Conservation (phyloP, 2,888 invertebrate species). For the Eilema caniola region DNA sequence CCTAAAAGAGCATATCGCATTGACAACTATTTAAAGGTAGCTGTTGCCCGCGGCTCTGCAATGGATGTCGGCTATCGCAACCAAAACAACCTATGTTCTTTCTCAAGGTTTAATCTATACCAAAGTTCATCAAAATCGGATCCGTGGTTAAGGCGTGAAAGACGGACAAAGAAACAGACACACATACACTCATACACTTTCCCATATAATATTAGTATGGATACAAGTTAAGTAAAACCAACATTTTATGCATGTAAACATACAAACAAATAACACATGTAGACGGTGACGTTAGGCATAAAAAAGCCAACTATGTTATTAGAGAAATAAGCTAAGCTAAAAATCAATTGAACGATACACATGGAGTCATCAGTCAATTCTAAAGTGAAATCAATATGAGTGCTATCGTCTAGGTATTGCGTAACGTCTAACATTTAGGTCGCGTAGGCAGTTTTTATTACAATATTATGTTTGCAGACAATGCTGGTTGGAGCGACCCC, state of each 20-base stretch:
- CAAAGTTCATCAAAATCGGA: no score
- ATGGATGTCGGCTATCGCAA: no score
- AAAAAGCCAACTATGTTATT: not conserved
- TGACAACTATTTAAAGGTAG: not conserved
- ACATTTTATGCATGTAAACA: no score
- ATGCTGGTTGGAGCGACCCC: slow-evolving; percentile 64
- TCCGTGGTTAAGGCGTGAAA: no score
- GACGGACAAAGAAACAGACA: no score
- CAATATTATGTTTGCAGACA: slow-evolving; percentile 65
- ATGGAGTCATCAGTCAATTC: slow-evolving; percentile 4
- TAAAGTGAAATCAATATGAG: slow-evolving; percentile 44
- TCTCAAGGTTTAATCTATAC: no score
- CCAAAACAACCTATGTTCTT: no score
- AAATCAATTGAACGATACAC: not conserved
- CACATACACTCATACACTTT: no score
- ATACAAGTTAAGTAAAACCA: no score
- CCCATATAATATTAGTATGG: no score
- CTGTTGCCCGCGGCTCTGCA: no score
- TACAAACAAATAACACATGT: no score
- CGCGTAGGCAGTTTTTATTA: slow-evolving; percentile 58
- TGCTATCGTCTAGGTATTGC: slow-evolving; percentile 43
- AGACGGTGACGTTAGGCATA: not conserved
- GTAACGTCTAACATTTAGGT: slow-evolving; percentile 51
- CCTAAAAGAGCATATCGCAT: not conserved
- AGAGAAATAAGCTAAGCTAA: not conserved